A percentile compares a stretch with the other conserved stretches of the same genome.
phyloP scores from a whole-genome alignment of 2,797 vertebrate species.

The Cyprinella venusta region DNA sequence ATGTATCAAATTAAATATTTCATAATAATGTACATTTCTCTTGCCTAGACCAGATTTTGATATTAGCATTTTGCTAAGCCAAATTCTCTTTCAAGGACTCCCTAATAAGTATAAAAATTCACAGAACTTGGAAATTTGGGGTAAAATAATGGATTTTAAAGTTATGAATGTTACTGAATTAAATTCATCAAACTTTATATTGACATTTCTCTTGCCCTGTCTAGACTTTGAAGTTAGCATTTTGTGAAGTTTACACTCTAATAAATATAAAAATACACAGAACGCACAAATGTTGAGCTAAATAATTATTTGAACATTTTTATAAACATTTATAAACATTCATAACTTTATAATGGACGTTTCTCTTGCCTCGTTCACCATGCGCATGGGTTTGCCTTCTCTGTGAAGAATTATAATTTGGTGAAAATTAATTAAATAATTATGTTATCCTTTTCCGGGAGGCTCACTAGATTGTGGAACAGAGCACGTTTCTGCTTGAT shows the following conservation, averaged over 20 bases:
- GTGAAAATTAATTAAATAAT: neutral
- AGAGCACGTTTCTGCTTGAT: neutral
- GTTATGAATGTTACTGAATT: neutral
- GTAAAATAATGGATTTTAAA: neutral
- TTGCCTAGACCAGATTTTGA: neutral
- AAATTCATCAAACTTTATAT: neutral
- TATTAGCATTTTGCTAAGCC: conserved; percentile 1
- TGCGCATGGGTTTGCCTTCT: neutral
- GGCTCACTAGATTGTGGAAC: conserved; percentile 16
- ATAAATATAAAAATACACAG: neutral
- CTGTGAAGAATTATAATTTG: neutral
- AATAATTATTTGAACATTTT: neutral
- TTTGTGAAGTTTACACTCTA: neutral
- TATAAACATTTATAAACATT: no score
- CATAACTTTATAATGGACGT: neutral
- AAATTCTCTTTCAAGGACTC: neutral
- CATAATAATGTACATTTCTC: neutral
- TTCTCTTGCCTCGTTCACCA: neutral
- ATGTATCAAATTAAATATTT: no score
- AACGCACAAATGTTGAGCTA: no score
- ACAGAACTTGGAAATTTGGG: neutral
- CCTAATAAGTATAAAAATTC: neutral
- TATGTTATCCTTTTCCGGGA: neutral
- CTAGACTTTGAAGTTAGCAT: neutral
- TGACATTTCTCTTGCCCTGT: neutral